Conservation (phyloP, 23 tunicate species). For the Styela clava region DNA sequence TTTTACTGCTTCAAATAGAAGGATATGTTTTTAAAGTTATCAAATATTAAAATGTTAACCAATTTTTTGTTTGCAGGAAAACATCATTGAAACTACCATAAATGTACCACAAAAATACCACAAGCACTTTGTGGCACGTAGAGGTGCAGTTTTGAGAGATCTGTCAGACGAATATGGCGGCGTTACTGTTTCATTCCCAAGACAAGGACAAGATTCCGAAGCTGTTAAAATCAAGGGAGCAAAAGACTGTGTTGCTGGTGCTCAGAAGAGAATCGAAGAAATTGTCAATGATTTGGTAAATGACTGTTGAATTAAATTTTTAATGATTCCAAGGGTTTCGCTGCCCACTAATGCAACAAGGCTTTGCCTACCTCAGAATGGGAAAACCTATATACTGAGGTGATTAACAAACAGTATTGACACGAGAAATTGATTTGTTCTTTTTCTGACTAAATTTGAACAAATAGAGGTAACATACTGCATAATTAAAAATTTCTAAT, state of each 20-base stretch:
- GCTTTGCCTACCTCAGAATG: no score
- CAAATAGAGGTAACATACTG: no score
- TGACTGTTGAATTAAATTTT: background rate
- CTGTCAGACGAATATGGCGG: slow-evolving; percentile 95
- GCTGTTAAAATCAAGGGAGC: slow-evolving; percentile 94
- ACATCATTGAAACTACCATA: slow-evolving; percentile 72
- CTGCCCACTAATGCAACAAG: background rate
- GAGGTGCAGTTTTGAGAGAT: slow-evolving; percentile 85
- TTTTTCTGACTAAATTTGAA: no score
- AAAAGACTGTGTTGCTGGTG: slow-evolving; percentile 85
- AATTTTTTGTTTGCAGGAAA: slow-evolving; percentile 59
- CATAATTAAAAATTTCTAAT: no score
- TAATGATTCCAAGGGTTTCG: background rate
- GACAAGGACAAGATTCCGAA: slow-evolving; percentile 69
- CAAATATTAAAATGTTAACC: no score
- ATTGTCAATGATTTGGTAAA: slow-evolving; percentile 88
- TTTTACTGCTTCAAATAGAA: background rate
- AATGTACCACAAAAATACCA: slow-evolving; percentile 77
- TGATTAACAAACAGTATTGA: no score
- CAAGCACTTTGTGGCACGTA: slow-evolving; percentile 83
- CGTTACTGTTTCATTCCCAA: slow-evolving; percentile 92
- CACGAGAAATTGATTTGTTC: no score
- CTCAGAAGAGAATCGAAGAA: slow-evolving; percentile 67
- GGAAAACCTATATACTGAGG: no score
- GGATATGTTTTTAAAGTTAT: no score